Base-by-base conservation (phyloP, 2,888 invertebrate genomes). In the Chloroclystis v-ata region DNA sequence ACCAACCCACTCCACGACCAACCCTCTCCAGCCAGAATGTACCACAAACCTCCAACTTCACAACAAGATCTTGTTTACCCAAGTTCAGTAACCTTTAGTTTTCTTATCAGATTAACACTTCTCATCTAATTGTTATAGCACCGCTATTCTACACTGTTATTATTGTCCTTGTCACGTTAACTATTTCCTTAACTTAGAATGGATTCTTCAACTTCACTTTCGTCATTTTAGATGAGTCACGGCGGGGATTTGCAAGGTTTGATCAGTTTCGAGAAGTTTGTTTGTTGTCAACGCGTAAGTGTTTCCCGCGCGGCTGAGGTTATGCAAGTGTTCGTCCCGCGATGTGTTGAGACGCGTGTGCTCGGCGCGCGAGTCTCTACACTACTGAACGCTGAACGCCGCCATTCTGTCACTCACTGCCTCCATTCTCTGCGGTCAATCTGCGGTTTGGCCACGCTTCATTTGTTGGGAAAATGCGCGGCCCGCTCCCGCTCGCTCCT, bases 351-450 rank as follows among this genome's bases (percentile, higher is more conserved):
- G 54, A 57, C 78, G 71, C 86, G 86, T 81, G 79, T 69, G 73
- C 60, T 50, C 78, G 65, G 78, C 60, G 59, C 81, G 86, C 76
- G 77, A 78, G 82, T 65, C 76, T 74, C 75, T 79, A 67, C 71
- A 81, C 81, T 76, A 88, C 86, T 86, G 82, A 82, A 65, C 74
- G 43, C 40, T 43, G 39, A 33, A 38, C 42, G 84, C 83, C 82
- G 87, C 86, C 88, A 87, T 85, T 78, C 86, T 87, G 84, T 84
- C 86, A 86, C 83, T 84, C 81, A 82, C 80, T 84, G 84, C 86
- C 81, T 86, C 84, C 86, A 84, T 83, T 83, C 85, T 85, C 88
- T 87, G 88, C 83, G 88, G 88, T 87, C 86, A 87, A 88, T 87
- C 86, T 89, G 89, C 78, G 89, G 89, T 87, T 78, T 82, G 73